A percentile compares a stretch with the other conserved stretches of the same genome.
Conservation (phyloP, 2,888 invertebrate genomes). For the Torymus texanus region DNA sequence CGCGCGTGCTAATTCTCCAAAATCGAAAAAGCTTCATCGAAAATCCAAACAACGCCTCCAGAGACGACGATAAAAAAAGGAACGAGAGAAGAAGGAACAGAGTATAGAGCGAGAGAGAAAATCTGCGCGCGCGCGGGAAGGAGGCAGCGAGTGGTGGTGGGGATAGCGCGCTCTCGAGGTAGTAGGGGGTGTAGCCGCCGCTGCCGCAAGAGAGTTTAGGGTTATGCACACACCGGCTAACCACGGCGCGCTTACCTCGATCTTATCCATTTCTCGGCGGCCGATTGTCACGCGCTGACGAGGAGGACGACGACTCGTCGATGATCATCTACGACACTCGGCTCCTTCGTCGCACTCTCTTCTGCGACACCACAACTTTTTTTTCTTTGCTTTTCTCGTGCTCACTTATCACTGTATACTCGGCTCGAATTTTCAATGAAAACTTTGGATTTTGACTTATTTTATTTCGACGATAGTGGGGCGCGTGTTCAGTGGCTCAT, state of each 20-base stretch:
- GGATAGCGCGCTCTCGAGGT: no score
- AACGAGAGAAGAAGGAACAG: no score
- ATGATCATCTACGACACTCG: slow-evolving; percentile 32
- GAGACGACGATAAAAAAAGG: not conserved
- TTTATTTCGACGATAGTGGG: not conserved
- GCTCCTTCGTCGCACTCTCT: not conserved
- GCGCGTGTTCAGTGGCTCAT: not conserved
- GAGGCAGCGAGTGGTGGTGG: slow-evolving; percentile 30
- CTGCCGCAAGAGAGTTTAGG: slow-evolving; percentile 44
- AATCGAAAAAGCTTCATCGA: no score
- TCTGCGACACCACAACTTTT: no score
- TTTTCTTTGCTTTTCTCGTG: no score
- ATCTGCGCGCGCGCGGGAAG: not conserved
- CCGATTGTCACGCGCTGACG: slow-evolving; percentile 70
- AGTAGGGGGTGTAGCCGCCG: slow-evolving; percentile 27
- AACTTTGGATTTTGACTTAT: no score
- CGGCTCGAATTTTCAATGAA: no score
- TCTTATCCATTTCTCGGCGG: slow-evolving; percentile 73
- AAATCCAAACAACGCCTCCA: not conserved
- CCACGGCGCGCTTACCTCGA: slow-evolving; percentile 69
- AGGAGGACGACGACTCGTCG: slow-evolving; percentile 55
- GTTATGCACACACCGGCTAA: slow-evolving; percentile 22
- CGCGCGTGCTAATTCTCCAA: no score
- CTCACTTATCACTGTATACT: not conserved
- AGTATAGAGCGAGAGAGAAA: no score